These are phyloP conservation scores for Torymus aiolomorphi DNA, from an alignment of 2,888 invertebrate species.

Conservation along the genomic window DNA sequence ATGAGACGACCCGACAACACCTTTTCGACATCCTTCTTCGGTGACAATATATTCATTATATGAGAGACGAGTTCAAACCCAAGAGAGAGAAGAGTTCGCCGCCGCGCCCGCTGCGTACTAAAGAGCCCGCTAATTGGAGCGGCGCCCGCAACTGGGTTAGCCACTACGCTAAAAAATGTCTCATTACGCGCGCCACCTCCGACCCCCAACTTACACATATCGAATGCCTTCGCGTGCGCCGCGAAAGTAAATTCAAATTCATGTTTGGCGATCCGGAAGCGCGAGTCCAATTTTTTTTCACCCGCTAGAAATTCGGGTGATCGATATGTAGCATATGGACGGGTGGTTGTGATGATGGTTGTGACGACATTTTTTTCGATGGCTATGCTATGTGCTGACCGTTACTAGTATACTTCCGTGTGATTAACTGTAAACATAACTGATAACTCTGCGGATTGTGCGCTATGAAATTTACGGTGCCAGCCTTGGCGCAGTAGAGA, in stretches of 20 bases:
- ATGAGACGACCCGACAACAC: neutral
- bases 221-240: constrained; percentile 7
- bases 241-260: constrained; percentile 47
- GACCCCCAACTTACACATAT: too few relatives aligned
- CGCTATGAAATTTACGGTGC: too few relatives aligned
- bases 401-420: neutral
- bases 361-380: too few relatives aligned
- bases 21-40: constrained; percentile 9
- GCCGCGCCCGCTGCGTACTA: constrained; percentile 44
- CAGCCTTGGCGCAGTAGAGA: too few relatives aligned
- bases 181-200: constrained; percentile 12
- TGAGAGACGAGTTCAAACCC: constrained; percentile 14
- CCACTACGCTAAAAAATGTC: constrained; percentile 56
- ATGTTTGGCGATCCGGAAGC: constrained; percentile 12
- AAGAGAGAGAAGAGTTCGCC: neutral
- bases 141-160: constrained; percentile 48
- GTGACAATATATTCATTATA: constrained; percentile 13
- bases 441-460: neutral
- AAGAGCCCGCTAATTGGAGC: constrained; percentile 49
- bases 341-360: too few relatives aligned
- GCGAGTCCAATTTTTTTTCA: constrained; percentile 8
- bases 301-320: constrained; percentile 1
- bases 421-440: constrained; percentile 29
- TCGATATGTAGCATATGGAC: too few relatives aligned
- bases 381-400: neutral